Base-by-base conservation (phyloP, 1,140 invertebrate genomes). In the Dendrolimus punctatus region DNA sequence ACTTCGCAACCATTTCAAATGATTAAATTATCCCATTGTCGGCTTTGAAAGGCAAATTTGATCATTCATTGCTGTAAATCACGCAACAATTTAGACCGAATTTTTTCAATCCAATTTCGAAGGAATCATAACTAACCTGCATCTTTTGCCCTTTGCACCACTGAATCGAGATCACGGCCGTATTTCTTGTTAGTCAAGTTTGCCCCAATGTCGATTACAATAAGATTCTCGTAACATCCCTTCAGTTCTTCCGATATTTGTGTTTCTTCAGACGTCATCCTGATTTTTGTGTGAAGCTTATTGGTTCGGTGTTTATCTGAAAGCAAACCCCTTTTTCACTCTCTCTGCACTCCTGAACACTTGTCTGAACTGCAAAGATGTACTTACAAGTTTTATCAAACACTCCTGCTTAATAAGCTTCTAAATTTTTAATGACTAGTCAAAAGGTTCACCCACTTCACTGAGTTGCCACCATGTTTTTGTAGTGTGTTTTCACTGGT, bases 181-280 rank as follows among this genome's bases (percentile, higher is more conserved):
- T 95, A 98, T 80, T 98, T 98, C 83, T 97, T 97, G 88, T 98
- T 98, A 4, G 95, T 97, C 65, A 99, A 88, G 91, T 98, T 98
- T 9, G 96, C 96, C 71, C 96, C 96, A 59, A 96, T 94, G 83
- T 98, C 96, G 42, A 98, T 93, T 49, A 98, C 91, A 74, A 97
- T 94, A 79, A 97, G 94, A 88, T 96, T 96, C 82, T 96, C 94
- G 74, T 94, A 95, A 77, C 83, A 86, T 57, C 79, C 79, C 66
- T 84, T 84, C 62, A 86, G 68, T 69, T 86, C 71, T 56, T 83
- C 80, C 47, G 80, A 81, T 65, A 84, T 81, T 59, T 80, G 79
- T 58, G 74, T 71, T 76, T 84, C 80, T 80, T 84, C 80, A 73
- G 83, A 86, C 83, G 83, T 84, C 83, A 86, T 86, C 64, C 68